Evolutionary conservation across 1,140 invertebrate genomes (phyloP).

Genomic region (Drosophila virilis): DNA sequence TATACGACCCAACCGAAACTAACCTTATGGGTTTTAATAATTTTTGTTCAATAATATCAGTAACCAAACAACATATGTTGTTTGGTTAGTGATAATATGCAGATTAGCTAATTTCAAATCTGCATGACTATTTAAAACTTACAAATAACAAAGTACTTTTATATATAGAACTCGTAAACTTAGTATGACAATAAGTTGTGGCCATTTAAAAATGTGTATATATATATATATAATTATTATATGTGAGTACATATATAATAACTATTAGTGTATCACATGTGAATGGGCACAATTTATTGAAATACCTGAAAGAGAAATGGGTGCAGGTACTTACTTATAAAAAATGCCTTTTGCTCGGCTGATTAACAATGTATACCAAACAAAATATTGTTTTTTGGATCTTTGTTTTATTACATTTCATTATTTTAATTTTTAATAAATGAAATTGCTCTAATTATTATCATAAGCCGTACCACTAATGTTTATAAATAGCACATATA

Average conservation of each 20-base stretch:
- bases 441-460: not conserved
- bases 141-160: not conserved
- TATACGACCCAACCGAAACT: constrained; percentile 5
- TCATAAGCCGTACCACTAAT: not conserved
- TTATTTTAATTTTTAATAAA: not conserved
- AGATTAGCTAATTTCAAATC: not conserved
- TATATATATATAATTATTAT: not conserved
- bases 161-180: no score
- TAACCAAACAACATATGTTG: no score
- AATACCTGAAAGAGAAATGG: not conserved
- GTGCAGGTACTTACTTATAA: constrained; percentile 11
- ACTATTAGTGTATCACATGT: not conserved
- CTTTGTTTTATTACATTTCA: not conserved
- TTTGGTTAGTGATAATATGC: no score
- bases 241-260: not conserved
- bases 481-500: constrained; percentile 8
- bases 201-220: not conserved
- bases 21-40: not conserved
- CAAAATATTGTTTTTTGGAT: constrained; percentile 16
- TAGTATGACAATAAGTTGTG: no score
- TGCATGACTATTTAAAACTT: not conserved
- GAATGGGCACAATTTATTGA: not conserved
- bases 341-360: not conserved
- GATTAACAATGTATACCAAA: not conserved
- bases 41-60: constrained; percentile 7